phyloP scores from a whole-genome alignment of 2,888 invertebrate genomes.

The Drosophila greeni region DNA sequence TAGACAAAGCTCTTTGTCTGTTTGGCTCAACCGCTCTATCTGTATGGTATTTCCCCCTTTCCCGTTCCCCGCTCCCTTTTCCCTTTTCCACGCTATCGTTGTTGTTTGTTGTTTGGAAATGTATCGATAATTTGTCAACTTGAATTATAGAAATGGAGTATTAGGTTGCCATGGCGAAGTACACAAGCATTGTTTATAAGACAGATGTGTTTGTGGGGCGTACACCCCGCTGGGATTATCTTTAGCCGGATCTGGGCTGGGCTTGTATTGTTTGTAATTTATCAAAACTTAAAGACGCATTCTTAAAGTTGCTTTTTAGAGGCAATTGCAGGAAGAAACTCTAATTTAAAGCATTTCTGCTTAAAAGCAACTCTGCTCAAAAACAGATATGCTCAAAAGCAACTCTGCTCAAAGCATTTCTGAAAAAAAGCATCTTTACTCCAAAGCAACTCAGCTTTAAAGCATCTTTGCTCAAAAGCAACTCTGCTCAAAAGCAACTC shows the following conservation, averaged over 20 bases:
- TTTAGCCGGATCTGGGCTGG: neutral
- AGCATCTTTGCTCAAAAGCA: no score
- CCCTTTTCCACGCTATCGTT: neutral
- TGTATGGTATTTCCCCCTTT: neutral
- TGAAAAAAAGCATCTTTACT: no score
- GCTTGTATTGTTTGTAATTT: neutral
- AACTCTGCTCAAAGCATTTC: no score
- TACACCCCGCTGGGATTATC: conserved; percentile 8
- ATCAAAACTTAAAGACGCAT: neutral
- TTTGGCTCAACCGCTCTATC: conserved; percentile 13
- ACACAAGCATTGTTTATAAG: conserved; percentile 16
- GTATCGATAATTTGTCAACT: conserved; percentile 64
- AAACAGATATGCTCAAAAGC: no score
- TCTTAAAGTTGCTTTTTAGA: neutral
- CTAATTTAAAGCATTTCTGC: no score
- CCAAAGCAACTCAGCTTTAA: no score
- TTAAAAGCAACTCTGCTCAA: no score
- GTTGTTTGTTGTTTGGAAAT: conserved; percentile 54
- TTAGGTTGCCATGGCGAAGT: conserved; percentile 36
- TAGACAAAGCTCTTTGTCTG: conserved; percentile 48
- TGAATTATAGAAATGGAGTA: conserved; percentile 42
- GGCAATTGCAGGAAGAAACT: no score
- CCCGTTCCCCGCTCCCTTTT: neutral
- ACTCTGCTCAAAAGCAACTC: no score
- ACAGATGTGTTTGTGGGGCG: neutral